Conservation (phyloP, 2,113 vertebrate genomes). For the Aphyosemion australe region DNA sequence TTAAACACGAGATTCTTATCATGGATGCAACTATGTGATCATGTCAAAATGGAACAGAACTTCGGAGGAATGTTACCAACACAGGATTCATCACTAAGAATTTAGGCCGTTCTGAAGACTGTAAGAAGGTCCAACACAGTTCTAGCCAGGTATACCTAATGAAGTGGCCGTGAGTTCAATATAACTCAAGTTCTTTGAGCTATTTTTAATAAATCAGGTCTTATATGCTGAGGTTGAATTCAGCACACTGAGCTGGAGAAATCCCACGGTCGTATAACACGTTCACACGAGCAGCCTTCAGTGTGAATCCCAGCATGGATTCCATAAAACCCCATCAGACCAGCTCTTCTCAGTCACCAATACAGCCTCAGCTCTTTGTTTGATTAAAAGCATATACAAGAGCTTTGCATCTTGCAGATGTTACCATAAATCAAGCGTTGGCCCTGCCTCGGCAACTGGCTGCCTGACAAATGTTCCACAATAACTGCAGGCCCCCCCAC, state of each 20-base stretch:
- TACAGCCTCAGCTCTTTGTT: constrained; percentile 43
- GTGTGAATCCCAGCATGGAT: constrained; percentile 55
- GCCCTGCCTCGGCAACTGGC: constrained; percentile 82
- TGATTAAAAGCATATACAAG: constrained; percentile 67
- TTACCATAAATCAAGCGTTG: constrained; percentile 83
- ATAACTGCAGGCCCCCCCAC: constrained; percentile 72
- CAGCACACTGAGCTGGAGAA: constrained; percentile 21
- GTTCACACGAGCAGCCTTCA: constrained; percentile 50
- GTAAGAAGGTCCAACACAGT: no score
- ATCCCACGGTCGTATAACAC: constrained; percentile 57
- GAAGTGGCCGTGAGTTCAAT: no score
- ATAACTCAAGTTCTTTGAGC: no score
- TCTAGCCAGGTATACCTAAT: no score
- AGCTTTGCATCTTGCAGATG: constrained; percentile 79
- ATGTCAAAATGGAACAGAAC: no score
- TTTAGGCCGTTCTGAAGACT: no score
- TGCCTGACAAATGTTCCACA: constrained; percentile 83
- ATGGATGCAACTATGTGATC: no score
- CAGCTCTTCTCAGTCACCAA: constrained; percentile 54
- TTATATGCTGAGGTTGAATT: constrained; percentile 17
- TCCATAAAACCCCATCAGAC: constrained; percentile 51
- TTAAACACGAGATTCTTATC: no score
- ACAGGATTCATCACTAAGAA: no score
- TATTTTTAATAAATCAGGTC: constrained; percentile 4
- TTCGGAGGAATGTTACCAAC: no score